phyloP scores from a whole-genome alignment of 2,888 invertebrate genomes.

The Brachypalpus laphriformis region DNA sequence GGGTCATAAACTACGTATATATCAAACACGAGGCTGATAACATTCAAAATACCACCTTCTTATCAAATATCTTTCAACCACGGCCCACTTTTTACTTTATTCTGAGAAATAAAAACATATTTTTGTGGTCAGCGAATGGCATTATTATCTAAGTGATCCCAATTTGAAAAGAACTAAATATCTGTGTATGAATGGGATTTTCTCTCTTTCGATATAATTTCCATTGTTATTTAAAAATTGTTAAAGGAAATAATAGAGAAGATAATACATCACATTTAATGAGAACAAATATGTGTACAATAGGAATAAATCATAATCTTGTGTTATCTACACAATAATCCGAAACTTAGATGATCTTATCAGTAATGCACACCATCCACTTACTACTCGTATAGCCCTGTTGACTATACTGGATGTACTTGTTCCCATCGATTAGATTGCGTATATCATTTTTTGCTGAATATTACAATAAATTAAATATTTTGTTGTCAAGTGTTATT shows the following conservation, averaged over 20 bases:
- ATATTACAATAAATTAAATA: neutral
- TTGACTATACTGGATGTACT: neutral
- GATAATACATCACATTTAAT: neutral
- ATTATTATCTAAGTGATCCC: no score
- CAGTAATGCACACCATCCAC: neutral
- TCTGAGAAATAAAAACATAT: no score
- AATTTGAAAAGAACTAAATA: no score
- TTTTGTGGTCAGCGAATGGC: no score
- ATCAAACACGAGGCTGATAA: no score
- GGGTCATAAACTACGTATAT: no score
- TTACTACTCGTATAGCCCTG: neutral
- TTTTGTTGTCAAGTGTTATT: no score
- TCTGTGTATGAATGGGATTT: neutral
- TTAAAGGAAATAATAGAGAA: neutral
- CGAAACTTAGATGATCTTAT: constrained; percentile 7
- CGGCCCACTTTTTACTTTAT: no score
- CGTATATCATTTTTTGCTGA: neutral
- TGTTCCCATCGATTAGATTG: constrained; percentile 18
- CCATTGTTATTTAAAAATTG: neutral
- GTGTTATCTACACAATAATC: constrained; percentile 11
- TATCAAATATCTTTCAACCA: no score
- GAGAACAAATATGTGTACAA: constrained; percentile 10
- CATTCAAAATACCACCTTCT: no score
- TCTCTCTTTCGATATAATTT: neutral
- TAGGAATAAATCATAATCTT: neutral